Conservation (phyloP, 53 echinoderm and acorn worm genomes). For the Astropecten irregularis region DNA sequence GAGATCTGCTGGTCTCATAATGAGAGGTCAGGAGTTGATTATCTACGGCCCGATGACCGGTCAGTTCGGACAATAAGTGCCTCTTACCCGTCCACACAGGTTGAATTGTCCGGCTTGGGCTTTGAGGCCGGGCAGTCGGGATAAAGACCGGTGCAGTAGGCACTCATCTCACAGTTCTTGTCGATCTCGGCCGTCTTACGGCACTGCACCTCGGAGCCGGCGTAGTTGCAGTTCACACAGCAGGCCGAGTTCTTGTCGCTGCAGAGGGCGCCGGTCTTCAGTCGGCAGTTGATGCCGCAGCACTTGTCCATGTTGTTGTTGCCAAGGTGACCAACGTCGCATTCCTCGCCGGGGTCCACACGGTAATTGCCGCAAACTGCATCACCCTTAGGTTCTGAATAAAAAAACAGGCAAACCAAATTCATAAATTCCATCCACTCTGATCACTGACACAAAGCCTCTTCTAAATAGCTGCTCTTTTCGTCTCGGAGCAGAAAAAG, state of each 20-base stretch:
- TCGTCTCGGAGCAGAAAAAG: neutral
- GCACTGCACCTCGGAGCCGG: conserved; percentile 63
- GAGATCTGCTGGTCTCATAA: too few relatives aligned
- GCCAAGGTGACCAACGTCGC: conserved; percentile 85
- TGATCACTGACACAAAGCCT: too few relatives aligned
- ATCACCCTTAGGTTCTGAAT: conserved; percentile 68
- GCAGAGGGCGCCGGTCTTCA: conserved; percentile 70
- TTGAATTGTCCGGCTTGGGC: conserved; percentile 45
- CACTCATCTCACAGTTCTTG: conserved; percentile 65
- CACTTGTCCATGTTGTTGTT: conserved; percentile 75
- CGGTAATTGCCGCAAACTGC: conserved; percentile 90
- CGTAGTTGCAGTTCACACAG: conserved; percentile 77
- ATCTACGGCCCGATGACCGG: too few relatives aligned
- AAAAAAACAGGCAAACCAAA: neutral
- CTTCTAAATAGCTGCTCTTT: too few relatives aligned
- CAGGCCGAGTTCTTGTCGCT: conserved; percentile 91
- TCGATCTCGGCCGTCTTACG: conserved; percentile 72
- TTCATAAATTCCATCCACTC: too few relatives aligned
- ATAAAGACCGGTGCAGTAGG: conserved; percentile 60
- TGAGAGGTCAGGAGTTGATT: too few relatives aligned
- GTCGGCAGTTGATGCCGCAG: conserved; percentile 74
- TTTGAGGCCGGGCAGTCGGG: conserved; percentile 61
- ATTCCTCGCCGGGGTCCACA: conserved; percentile 78
- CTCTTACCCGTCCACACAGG: conserved; percentile 84
- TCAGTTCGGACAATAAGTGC: neutral